Evolutionary conservation across 1,140 invertebrate species (phyloP), one percentile per base, ranked within the genome.

Genomic region (Lasioglossum albipes): DNA sequence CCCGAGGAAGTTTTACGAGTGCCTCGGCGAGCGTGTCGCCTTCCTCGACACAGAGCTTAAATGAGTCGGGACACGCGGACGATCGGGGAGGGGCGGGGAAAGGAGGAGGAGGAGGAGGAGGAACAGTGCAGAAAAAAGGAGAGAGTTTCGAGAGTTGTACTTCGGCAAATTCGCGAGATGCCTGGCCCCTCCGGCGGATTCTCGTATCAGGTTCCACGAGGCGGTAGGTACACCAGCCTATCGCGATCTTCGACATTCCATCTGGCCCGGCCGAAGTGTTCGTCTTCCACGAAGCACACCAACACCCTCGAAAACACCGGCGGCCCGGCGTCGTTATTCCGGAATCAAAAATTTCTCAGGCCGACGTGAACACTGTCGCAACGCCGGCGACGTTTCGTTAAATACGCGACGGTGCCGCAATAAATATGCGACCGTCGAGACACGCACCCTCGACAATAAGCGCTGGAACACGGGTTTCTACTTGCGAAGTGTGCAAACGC

Each of bases 181-280:
- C 52, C 75, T 42, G 45, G 64, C 62, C 64, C 36, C 18, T 85
- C 49, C 1, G 52, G 64, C 22, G 66, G 20, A 64, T 79, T 59
- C 61, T 86, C 78, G 85, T 91, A 91, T 92, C 90, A 87, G 83
- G 85, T 91, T 91, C 85, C 88, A 86, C 75, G 86, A 84, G 87
- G 87, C 75, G 87, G 86, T 90, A 79, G 84, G 72, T 84, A 87
- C 52, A 67, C 65, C 67, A 59, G 62, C 59, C 79, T 91, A 90
- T 89, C 91, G 87, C 87, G 87, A 90, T 87, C 89, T 90, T 90
- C 88, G 87, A 89, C 88, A 91, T 90, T 91, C 88, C 88, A 91
- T 91, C 89, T 85, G 75, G 45, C 65, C 80, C 79, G 59, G 74
- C 62, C 77, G 71, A 87, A 83, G 83, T 81, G 79, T 90, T 84